Base-by-base conservation (phyloP, 1,140 invertebrate species). In the Atta colombica region DNA sequence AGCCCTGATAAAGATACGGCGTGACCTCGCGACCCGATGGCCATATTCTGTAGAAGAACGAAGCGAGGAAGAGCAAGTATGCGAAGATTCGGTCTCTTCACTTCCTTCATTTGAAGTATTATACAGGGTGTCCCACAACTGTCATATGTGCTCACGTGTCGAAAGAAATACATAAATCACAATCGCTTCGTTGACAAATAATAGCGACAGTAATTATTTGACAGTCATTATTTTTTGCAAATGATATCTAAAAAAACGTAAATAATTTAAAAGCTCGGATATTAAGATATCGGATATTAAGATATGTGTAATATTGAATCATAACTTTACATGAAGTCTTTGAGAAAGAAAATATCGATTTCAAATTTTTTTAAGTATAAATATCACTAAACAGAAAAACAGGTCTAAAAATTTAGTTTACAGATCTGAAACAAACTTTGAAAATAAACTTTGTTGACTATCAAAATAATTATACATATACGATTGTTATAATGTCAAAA, bases 1-100 rank as follows among this genome's bases (percentile, higher is more conserved):
- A 90, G 88, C 87, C 88, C 81, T 82, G 94, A 94, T 94, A 94
- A 93, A 92, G 91, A 94, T 94, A 94, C 89, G 87, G 78, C 89
- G 81, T 90, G 93, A 94, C 94, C 89, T 92, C 92, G 88, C 94
- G 94, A 95, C 94, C 94, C 91, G 89, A 86, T 91, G 87, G 88
- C 86, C 89, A 94, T 84, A 75, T 94, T 94, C 89, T 87, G 58
- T 92, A 86, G 80, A 93, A 94, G 75, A 86, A 55, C 35, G 28
- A 72, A 28, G 60, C 55, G 68, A 77, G 51, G 31, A 75, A 55
- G 49, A 77, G 51, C 65, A 14, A 88, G 31, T 35, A 4, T 25
- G 12, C 53, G 53, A 82, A 60, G 80, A 74, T 84, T 82, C 25
- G 25, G 8, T 84, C 88, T 63, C 84, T 72, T 81, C 39, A 39